Evolutionary conservation across 2,797 vertebrate species (phyloP).

Genomic region (Microtus californicus): DNA sequence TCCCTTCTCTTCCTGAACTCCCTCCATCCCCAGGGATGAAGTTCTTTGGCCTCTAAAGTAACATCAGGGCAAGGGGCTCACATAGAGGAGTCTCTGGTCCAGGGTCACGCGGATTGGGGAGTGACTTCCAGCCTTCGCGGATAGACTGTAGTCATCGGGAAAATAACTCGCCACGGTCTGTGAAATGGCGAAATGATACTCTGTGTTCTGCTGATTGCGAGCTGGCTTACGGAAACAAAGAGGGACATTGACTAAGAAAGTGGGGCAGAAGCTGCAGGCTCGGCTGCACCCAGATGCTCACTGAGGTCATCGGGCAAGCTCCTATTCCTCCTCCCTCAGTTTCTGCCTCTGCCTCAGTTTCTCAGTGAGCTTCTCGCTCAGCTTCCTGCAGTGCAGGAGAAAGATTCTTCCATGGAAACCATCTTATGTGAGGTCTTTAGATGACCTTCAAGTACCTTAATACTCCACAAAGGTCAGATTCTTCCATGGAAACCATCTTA

Average conservation of each 20-base stretch:
- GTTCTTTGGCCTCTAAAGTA: neutral
- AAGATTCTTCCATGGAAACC: too few species aligned
- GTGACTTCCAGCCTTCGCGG: neutral
- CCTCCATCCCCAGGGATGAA: neutral
- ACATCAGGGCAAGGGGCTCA: fast-evolving
- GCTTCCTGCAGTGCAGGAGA: too few species aligned
- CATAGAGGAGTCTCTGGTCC: neutral
- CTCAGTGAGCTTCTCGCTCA: neutral
- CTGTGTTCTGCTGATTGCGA: neutral
- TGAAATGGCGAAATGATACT: neutral
- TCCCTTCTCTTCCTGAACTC: neutral
- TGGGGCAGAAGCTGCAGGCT: neutral
- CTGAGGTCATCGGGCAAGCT: fast-evolving
- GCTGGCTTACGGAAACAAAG: neutral
- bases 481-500: fast-evolving
- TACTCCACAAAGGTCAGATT: neutral
- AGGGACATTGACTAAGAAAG: neutral
- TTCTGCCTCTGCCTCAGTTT: neutral
- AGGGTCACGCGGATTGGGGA: neutral
- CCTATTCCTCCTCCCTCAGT: fast-evolving
- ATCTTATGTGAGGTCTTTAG: neutral
- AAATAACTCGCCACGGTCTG: neutral
- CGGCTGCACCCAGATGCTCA: neutral
- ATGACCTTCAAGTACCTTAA: neutral
- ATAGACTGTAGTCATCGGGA: neutral